Conservation (phyloP, 2,797 vertebrate species). For the Chromobotia macracanthus region DNA sequence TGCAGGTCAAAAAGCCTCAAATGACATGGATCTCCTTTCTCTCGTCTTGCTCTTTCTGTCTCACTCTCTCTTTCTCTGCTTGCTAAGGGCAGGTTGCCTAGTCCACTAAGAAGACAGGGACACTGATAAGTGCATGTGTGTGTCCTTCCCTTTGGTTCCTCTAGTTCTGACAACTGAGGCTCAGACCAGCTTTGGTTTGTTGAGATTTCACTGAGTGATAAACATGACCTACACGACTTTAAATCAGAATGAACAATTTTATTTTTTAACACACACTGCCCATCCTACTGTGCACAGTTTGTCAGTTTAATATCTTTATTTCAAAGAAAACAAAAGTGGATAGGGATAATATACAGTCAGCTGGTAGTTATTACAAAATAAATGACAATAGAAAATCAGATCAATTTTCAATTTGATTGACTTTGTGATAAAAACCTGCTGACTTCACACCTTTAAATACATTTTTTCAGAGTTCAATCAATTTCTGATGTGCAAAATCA, state of each 20-base stretch:
- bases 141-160: slow-evolving; percentile 40
- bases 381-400: background rate
- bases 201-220: background rate
- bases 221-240: background rate
- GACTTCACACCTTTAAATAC: background rate
- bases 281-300: background rate
- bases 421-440: background rate
- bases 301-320: background rate
- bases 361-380: background rate
- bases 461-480: background rate
- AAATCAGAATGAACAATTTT: background rate
- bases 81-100: slow-evolving; percentile 43
- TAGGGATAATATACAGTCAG: background rate
- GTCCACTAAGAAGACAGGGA: slow-evolving; percentile 41
- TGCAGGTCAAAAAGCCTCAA: slow-evolving; percentile 37
- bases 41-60: slow-evolving; percentile 17
- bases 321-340: background rate
- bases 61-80: slow-evolving; percentile 31
- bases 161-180: slow-evolving; percentile 10
- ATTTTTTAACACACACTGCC: background rate
- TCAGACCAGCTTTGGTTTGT: slow-evolving; percentile 23
- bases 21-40: slow-evolving; percentile 11
- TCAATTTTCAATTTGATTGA: background rate
- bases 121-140: slow-evolving; percentile 26
- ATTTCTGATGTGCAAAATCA: background rate